Base-by-base conservation (phyloP, 2,888 invertebrate genomes). In the Beris morrisii region DNA sequence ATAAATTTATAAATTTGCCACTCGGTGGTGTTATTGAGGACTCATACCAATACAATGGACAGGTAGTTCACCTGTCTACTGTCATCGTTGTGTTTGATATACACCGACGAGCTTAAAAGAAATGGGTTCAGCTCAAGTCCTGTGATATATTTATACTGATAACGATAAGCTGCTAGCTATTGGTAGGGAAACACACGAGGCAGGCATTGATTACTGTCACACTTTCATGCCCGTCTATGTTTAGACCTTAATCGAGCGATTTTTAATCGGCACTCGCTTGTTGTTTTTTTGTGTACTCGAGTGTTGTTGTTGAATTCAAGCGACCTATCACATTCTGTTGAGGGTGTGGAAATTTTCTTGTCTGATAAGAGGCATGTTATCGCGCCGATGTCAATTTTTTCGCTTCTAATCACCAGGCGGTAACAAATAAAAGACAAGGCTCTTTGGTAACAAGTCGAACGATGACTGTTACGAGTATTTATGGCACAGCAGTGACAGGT, bases 311-410 rank as follows among this genome's bases (percentile, higher is more conserved):
- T 44, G 59, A 50, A 30, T 15, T 50, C 28, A 22, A 6, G 32
- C 48, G 59, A 50, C 46, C 58, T 59, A 59, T 48, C 48, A 31
- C n/a, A 59, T 30, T 59, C 9, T 46, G 22, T 13, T 22, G 13
- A 5, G 32, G 48, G 30, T 46, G 22, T 58, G 58, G 58, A 58
- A 58, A 58, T 44, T 58, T 45, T 58, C 28, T 53, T 53, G 12
- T 53, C n/a, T 30, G 53, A 31, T 53, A n/a, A 30, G 12, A 22
- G 22, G 53, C 9, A 9, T 31, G 53, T 53, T 53, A 53, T 53
- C 53, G 31, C n/a, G 11, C 9, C n/a, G 31, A 12, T 22, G 38
- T 32, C 31, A 55, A 12, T 28, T 46, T 58, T n/a, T 59, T 59
- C 6, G 31, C n/a, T 13, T 13, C 55, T 31, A n/a, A 22, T 52